These are phyloP conservation scores for Drosophila sucinea DNA, from an alignment of 1,140 invertebrate species.

Conservation along the genomic window DNA sequence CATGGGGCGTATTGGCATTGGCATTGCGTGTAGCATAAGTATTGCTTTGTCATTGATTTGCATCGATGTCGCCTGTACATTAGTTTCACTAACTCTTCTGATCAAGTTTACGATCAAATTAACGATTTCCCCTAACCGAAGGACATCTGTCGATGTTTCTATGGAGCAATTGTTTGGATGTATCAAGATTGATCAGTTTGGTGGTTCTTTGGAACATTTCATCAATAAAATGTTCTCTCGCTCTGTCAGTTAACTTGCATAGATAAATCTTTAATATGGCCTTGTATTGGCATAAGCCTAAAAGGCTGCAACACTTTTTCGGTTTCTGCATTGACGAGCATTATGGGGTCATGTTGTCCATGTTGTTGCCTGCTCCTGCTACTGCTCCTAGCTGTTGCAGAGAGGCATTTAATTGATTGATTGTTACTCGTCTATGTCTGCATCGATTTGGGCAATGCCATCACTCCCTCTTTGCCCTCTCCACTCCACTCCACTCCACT, in stretches of 20 bases:
- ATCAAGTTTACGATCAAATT: too few species aligned
- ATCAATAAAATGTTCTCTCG: background rate
- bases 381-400: constrained; percentile 45
- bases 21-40: too few species aligned
- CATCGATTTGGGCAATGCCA: constrained; percentile 58
- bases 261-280: constrained; percentile 59
- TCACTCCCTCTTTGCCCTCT: constrained; percentile 1
- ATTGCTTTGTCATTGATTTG: too few species aligned
- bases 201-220: background rate
- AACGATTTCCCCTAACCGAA: too few species aligned
- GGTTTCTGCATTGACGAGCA: constrained; percentile 37
- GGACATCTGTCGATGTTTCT: background rate
- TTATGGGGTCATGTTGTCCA: constrained; percentile 33
- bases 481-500: background rate
- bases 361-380: constrained; percentile 18
- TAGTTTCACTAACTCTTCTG: too few species aligned
- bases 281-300: constrained; percentile 31
- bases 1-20: too few species aligned
- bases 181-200: constrained; percentile 7
- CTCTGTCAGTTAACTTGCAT: constrained; percentile 17
- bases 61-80: too few species aligned
- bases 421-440: constrained; percentile 77
- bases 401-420: constrained; percentile 77
- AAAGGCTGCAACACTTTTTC: constrained; percentile 44
- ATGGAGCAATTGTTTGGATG: background rate